Conservation (phyloP, 1,140 invertebrate species). For the Tenebrio molitor region DNA sequence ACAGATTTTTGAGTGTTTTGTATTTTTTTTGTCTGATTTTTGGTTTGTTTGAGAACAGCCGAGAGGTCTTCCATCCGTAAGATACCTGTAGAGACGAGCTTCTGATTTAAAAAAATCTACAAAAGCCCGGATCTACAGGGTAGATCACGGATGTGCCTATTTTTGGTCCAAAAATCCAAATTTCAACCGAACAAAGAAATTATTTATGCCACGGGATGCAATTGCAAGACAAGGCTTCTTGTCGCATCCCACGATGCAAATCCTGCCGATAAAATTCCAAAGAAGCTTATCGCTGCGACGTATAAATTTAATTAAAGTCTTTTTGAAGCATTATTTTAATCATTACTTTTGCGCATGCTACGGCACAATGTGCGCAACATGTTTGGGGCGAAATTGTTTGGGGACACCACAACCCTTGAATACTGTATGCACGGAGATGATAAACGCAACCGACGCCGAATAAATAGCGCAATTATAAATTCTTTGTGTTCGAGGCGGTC, state of each 20-base stretch:
- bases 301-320: conserved; percentile 36
- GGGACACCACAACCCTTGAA: not conserved
- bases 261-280: not conserved
- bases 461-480: conserved; percentile 46
- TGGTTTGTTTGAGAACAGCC: conserved; percentile 58
- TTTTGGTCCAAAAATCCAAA: not conserved
- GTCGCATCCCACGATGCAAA: too few species aligned
- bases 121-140: conserved; percentile 99
- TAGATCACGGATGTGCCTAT: conserved; percentile 94
- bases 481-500: conserved; percentile 26
- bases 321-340: conserved; percentile 54
- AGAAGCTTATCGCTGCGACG: not conserved
- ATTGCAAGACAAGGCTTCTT: too few species aligned
- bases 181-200: too few species aligned
- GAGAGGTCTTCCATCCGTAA: conserved; percentile 90
- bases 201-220: too few species aligned
- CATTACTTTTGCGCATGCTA: conserved; percentile 61
- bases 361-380: conserved; percentile 42
- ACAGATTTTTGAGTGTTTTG: too few species aligned
- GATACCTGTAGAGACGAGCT: conserved; percentile 99
- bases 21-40: not conserved
- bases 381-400: conserved; percentile 15
- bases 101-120: conserved; percentile 91
- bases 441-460: not conserved
- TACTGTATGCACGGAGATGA: conserved; percentile 2